Evolutionary conservation across 2,888 invertebrate species (phyloP).

Genomic region (Nemapogon koenigi): DNA sequence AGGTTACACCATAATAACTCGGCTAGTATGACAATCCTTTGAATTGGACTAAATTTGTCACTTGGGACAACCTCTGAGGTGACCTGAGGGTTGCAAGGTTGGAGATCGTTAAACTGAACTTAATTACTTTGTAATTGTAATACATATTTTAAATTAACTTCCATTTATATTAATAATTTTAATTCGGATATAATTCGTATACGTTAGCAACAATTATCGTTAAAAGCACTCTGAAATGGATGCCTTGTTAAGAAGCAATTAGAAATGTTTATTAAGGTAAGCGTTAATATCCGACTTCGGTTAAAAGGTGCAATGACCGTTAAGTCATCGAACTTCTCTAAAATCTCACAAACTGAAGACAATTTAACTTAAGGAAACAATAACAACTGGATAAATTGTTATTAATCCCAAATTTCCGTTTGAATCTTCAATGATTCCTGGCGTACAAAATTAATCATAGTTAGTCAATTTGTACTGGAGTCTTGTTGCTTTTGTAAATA

Average conservation of each 20-base stretch:
- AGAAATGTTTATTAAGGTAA: constrained; percentile 3
- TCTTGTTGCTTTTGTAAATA: too few relatives aligned
- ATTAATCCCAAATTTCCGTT: too few relatives aligned
- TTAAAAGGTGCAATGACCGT: constrained; percentile 7
- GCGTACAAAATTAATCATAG: too few relatives aligned
- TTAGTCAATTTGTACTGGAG: too few relatives aligned
- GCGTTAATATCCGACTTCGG: constrained; percentile 4
- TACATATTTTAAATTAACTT: not conserved
- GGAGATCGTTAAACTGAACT: not conserved
- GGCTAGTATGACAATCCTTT: too few relatives aligned
- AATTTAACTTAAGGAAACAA: constrained; percentile 5
- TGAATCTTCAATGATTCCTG: too few relatives aligned
- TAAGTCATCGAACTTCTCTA: constrained; percentile 3
- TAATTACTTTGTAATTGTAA: not conserved
- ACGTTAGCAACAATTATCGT: not conserved
- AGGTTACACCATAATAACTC: too few relatives aligned
- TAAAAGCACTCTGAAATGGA: not conserved
- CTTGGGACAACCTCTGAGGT: too few relatives aligned
- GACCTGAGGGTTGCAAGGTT: too few relatives aligned
- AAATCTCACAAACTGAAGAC: not conserved
- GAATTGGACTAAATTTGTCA: too few relatives aligned
- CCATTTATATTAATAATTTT: not conserved
- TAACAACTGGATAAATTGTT: too few relatives aligned
- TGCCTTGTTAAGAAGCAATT: constrained; percentile 2
- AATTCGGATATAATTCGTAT: not conserved